These are phyloP conservation scores for Pedetes capensis DNA, from an alignment of 2,113 vertebrate species.

Conservation along the genomic window DNA sequence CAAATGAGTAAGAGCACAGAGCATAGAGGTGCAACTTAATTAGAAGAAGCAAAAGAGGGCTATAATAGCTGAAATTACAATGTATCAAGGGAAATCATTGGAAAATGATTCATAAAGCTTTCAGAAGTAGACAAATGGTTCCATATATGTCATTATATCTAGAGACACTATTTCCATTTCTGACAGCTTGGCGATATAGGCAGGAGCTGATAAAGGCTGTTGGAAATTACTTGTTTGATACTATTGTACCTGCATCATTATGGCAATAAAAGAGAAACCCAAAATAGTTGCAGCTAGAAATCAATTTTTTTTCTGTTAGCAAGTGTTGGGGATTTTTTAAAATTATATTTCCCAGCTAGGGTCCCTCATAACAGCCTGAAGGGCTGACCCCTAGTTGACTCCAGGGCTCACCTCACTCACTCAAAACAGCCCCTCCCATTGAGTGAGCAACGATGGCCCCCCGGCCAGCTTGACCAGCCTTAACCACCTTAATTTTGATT, in stretches of 20 bases:
- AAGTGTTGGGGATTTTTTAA: no score
- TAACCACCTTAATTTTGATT: no score
- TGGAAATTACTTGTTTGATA: conserved; percentile 42
- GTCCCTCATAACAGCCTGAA: no score
- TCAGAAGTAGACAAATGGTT: conserved; percentile 36
- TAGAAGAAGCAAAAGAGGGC: background rate
- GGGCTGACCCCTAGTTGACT: no score
- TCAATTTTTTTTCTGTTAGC: conserved; percentile 43
- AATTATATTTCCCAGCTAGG: no score
- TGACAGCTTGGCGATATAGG: background rate
- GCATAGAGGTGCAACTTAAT: background rate
- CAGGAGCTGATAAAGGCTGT: background rate
- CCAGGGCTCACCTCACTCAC: no score
- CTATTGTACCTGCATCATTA: conserved; percentile 22
- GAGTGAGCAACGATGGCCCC: no score
- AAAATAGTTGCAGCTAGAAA: background rate
- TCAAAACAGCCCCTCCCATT: no score
- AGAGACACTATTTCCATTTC: conserved; percentile 36
- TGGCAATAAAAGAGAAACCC: conserved; percentile 41
- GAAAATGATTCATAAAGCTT: conserved; percentile 69
- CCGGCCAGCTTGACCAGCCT: no score
- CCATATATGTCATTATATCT: background rate
- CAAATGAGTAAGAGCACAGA: conserved; percentile 24
- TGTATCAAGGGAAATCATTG: conserved; percentile 38
- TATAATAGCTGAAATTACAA: conserved; percentile 20